Evolutionary conservation across 2,888 invertebrate genomes (phyloP), one percentile per base, ranked within the genome.

Genomic region (Digitonthophagus gazella): DNA sequence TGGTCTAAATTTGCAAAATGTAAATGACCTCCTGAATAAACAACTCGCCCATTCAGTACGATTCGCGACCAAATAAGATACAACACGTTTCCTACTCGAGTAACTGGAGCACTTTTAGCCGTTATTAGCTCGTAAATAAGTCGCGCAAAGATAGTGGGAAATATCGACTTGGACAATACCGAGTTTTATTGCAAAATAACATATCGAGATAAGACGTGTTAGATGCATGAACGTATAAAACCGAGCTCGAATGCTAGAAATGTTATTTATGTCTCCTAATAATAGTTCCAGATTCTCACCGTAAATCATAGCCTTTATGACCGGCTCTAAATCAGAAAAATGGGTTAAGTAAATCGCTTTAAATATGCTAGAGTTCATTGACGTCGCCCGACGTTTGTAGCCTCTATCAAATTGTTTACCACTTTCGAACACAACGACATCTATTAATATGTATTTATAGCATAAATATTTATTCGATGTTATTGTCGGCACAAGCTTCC

Each of bases 261-360:
- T 11, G 28, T 61, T 18, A 61, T 61, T 61, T 61, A 61, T 61
- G 61, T 61, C 61, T 61, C 20, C 61, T 61, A 61, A 61, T 61
- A 61, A 61, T 61, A 61, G 61, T 61, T 61, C 61, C 61, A 61
- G 19, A 61, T 61, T 61, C 20, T 20, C 20, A 20, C 20, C 61
- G 20, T 61, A 61, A 61, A 61, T 61, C 61, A 61, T n/a, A 20
- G 18, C n/a, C 61, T 61, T 61, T 61, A 61, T 61, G 61, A 20
- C 19, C 15, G 20, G 61, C 61, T 61, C 20, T 61, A 61, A 61
- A 61, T 61, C 61, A 61, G 61, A 61, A 61, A 61, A 61, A 61
- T 61, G 61, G 61, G 61, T 61, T 61, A 61, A 61, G 61, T 61
- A 61, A 61, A 61, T 61, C 61, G 18, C 19, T 18, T 18, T 18